Evolutionary conservation across 2,888 invertebrate genomes (phyloP).

Genomic region (Zaprionus lineosus): DNA sequence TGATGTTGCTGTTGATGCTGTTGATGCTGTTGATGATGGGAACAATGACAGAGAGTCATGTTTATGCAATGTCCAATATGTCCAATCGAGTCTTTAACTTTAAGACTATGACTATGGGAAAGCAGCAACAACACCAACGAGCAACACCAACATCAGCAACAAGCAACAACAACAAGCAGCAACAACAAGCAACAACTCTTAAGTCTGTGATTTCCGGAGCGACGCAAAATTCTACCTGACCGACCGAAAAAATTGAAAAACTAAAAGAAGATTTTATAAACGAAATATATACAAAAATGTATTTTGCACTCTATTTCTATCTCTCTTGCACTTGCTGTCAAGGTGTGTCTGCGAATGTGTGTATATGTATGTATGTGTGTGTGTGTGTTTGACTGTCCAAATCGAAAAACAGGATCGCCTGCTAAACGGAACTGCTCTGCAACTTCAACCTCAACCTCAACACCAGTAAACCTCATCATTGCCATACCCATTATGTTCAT

Average conservation of each 20-base stretch:
- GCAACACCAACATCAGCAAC: constrained; percentile 22
- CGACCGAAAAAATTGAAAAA: constrained; percentile 6
- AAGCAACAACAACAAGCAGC: constrained; percentile 33
- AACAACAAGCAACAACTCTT: constrained; percentile 25
- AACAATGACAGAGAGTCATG: constrained; percentile 62
- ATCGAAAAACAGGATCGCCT: constrained; percentile 55
- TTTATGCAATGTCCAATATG: constrained; percentile 67
- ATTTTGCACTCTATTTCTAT: constrained; percentile 6
- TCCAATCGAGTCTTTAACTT: constrained; percentile 47
- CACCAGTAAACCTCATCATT: constrained; percentile 29
- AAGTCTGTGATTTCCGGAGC: constrained; percentile 47
- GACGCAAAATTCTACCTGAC: constrained; percentile 41
- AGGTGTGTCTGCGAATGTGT: constrained; percentile 21
- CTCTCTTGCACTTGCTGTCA: constrained; percentile 3
- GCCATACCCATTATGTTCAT: constrained; percentile 11
- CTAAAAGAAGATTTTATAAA: constrained; percentile 2
- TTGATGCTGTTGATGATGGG: constrained; percentile 42
- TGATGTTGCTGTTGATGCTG: constrained; percentile 42
- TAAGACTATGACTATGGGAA: constrained; percentile 46
- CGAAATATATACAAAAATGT: constrained; percentile 13
- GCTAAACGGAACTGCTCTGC: constrained; percentile 67
- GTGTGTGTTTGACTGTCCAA: constrained; percentile 1
- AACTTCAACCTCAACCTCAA: constrained; percentile 33
- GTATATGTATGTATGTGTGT: neutral
- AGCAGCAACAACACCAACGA: constrained; percentile 25